Evolutionary conservation across 2,888 invertebrate genomes (phyloP).

Genomic region (Heteromyza rotundicornis): DNA sequence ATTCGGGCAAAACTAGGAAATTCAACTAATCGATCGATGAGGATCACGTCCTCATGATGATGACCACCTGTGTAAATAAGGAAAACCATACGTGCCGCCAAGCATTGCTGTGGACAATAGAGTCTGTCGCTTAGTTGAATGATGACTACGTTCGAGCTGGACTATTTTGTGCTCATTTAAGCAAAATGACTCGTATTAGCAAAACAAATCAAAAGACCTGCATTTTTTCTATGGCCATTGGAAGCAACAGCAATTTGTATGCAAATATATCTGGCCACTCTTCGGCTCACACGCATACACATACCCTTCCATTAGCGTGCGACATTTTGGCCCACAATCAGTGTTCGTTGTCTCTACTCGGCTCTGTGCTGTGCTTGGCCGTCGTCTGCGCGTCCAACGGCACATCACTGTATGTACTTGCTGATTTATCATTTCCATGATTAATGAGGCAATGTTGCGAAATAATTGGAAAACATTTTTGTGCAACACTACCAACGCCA

Average conservation of each 20-base stretch:
- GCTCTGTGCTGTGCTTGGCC: background rate
- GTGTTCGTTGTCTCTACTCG: background rate
- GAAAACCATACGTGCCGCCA: background rate
- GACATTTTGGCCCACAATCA: background rate
- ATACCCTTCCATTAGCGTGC: background rate
- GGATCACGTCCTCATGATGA: no score
- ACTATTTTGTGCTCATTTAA: no score
- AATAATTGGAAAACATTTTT: conserved; percentile 54
- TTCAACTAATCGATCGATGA: no score
- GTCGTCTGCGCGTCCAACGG: background rate
- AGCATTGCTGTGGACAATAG: background rate
- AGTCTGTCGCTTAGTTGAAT: no score
- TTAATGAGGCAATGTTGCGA: conserved; percentile 52
- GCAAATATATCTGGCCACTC: background rate
- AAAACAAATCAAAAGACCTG: no score
- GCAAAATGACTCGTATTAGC: no score
- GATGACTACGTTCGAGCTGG: no score
- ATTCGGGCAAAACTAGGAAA: no score
- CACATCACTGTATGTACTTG: conserved; percentile 38
- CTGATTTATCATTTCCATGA: conserved; percentile 55
- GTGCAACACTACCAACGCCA: conserved; percentile 33
- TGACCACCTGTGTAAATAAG: background rate
- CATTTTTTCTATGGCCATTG: no score
- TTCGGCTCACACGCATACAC: background rate
- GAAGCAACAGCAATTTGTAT: background rate